Percentiles rank a stretch among this genome's conserved stretches.
These are phyloP conservation scores for Pseudochaenichthys georgianus DNA, from an alignment of 2,797 vertebrate species.

Conservation along the genomic window DNA sequence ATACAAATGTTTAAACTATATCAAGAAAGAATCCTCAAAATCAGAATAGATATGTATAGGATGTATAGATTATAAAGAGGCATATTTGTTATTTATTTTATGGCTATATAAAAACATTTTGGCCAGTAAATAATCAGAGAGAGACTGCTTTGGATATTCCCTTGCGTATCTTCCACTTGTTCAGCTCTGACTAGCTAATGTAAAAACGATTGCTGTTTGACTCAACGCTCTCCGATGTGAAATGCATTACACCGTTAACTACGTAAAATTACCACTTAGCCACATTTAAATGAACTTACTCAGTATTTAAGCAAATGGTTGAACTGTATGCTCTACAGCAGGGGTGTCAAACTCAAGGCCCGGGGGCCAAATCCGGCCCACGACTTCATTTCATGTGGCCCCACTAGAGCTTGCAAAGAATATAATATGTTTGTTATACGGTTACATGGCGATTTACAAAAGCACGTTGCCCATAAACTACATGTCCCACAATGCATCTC, in stretches of 20 bases:
- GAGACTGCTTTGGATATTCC: not conserved
- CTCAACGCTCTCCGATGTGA: constrained; percentile 24
- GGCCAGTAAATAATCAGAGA: constrained; percentile 35
- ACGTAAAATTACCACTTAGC: constrained; percentile 4
- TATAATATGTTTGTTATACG: no score
- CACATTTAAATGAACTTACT: constrained; percentile 18
- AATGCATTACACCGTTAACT: constrained; percentile 24
- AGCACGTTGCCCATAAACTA: no score
- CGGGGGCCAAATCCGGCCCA: no score
- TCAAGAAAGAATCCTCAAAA: not conserved
- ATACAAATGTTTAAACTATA: not conserved
- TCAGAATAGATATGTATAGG: not conserved
- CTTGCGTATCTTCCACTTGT: constrained; percentile 23
- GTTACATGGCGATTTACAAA: no score
- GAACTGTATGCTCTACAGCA: not conserved
- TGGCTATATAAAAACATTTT: not conserved
- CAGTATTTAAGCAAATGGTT: constrained; percentile 9
- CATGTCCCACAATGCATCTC: no score
- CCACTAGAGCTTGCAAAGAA: no score
- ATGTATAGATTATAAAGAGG: not conserved
- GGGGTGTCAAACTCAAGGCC: no score
- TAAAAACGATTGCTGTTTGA: constrained; percentile 37
- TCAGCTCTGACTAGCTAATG: not conserved
- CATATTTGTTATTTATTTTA: constrained; percentile 5
- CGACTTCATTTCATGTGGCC: no score